These are phyloP conservation scores for Carassius auratus DNA, from an alignment of 2,113 vertebrate species.

Conservation along the genomic window DNA sequence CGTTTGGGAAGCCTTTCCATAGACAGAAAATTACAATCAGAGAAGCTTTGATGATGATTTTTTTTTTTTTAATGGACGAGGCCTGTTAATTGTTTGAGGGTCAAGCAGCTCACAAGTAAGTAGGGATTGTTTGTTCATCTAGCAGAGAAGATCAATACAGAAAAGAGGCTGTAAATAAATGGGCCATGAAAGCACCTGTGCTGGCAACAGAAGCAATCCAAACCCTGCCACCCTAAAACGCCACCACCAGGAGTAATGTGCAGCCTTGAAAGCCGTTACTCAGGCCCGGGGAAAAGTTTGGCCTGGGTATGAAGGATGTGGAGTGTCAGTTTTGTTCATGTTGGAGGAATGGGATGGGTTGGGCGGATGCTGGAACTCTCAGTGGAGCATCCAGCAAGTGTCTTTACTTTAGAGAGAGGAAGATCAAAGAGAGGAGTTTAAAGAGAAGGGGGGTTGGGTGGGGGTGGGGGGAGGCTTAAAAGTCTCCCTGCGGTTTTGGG, in stretches of 20 bases:
- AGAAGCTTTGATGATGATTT: neutral
- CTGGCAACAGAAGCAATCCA: constrained; percentile 65
- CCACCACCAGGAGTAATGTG: constrained; percentile 56
- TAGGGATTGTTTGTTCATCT: constrained; percentile 51
- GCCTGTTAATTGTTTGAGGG: constrained; percentile 67
- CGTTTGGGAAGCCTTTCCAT: neutral
- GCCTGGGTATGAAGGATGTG: constrained; percentile 69
- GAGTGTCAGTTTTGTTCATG: constrained; percentile 47
- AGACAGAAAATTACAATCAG: neutral
- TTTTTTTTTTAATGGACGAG: constrained; percentile 48
- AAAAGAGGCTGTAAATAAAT: constrained; percentile 63
- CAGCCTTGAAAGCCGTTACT: constrained; percentile 53
- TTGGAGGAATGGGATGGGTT: constrained; percentile 47
- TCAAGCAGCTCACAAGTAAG: constrained; percentile 57
- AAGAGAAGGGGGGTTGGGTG: constrained; percentile 60
- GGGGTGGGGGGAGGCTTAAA: constrained; percentile 62
- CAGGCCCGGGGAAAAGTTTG: constrained; percentile 60
- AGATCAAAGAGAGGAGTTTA: constrained; percentile 76
- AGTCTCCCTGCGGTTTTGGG: constrained; percentile 60
- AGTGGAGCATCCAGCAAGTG: constrained; percentile 66
- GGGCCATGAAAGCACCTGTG: constrained; percentile 63
- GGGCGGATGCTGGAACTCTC: constrained; percentile 71
- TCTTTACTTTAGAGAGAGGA: constrained; percentile 73
- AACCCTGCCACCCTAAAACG: constrained; percentile 57
- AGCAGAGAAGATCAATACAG: constrained; percentile 63